Percentiles rank a stretch among this genome's conserved stretches.
These are phyloP conservation scores for Axinella damicornis DNA, from an alignment of 37 sponge, comb jelly and placozoan species.

Conservation along the genomic window DNA sequence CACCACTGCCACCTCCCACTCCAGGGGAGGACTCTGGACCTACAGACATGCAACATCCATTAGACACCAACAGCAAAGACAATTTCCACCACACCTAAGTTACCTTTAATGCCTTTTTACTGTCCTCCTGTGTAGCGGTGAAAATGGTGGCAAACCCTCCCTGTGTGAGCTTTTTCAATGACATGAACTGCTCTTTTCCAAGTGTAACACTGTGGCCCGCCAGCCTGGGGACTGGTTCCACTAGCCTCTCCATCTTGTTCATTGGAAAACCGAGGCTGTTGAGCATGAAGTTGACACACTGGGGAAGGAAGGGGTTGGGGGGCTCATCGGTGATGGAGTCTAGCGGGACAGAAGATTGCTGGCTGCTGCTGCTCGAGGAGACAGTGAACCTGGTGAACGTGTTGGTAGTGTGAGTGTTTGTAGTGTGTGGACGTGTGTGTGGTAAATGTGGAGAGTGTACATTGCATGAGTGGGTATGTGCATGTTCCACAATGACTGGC, in stretches of 20 bases:
- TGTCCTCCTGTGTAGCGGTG: not conserved
- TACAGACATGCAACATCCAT: not conserved
- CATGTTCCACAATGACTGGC: too few species aligned
- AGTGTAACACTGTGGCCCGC: not conserved
- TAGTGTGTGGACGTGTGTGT: too few species aligned
- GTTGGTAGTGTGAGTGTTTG: not conserved
- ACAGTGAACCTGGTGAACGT: not conserved
- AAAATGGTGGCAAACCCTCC: conserved; percentile 52
- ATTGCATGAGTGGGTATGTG: too few species aligned
- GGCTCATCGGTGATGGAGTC: not conserved
- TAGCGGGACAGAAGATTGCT: not conserved
- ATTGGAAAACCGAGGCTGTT: conserved; percentile 10
- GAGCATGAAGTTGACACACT: conserved; percentile 49
- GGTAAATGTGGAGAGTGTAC: too few species aligned
- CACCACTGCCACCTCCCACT: conserved; percentile 57
- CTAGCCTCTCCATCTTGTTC: not conserved
- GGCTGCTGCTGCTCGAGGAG: not conserved
- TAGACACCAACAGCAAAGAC: not conserved
- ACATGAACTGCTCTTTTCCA: not conserved
- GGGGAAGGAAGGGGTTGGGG: conserved; percentile 44
- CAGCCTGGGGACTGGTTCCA: not conserved
- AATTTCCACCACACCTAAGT: not conserved
- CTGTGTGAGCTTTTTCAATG: conserved; percentile 8
- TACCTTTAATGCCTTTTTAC: conserved; percentile 20
- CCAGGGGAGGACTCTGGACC: conserved; percentile 36